Conservation (phyloP, 2,888 invertebrate species). For the Archips crataeganus region DNA sequence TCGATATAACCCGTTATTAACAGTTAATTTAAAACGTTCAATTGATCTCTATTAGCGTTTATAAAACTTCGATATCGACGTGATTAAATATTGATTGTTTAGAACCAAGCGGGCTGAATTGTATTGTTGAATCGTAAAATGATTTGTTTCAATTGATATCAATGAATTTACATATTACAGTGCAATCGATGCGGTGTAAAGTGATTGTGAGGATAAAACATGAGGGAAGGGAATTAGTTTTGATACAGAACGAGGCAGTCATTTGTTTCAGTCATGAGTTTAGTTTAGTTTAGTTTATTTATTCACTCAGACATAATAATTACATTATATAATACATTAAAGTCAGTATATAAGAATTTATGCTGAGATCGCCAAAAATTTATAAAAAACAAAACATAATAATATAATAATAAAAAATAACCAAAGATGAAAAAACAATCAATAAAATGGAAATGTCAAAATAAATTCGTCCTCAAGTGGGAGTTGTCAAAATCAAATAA, state of each 20-base stretch:
- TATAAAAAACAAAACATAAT: too few species aligned
- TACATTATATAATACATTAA: too few species aligned
- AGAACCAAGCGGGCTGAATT: constrained; percentile 68
- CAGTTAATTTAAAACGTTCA: constrained; percentile 81
- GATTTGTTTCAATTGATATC: constrained; percentile 78
- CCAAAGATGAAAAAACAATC: too few species aligned
- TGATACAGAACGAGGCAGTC: not conserved
- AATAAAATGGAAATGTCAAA: too few species aligned
- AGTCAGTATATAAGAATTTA: too few species aligned
- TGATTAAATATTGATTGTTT: constrained; percentile 79
- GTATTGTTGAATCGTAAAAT: constrained; percentile 71
- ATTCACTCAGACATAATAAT: too few species aligned
- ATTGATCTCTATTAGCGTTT: constrained; percentile 82
- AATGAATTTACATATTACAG: constrained; percentile 63
- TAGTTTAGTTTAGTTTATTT: too few species aligned
- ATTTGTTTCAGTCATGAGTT: too few species aligned
- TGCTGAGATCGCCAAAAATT: too few species aligned
- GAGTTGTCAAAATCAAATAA: too few species aligned
- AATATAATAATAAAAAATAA: too few species aligned
- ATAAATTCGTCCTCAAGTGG: too few species aligned
- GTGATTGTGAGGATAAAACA: not conserved
- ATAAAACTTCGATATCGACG: constrained; percentile 74
- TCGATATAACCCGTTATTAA: constrained; percentile 46
- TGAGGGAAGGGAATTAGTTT: not conserved
- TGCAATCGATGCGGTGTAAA: constrained; percentile 32